These are phyloP conservation scores for Euclidia mi DNA, from an alignment of 2,888 invertebrate species.

Conservation along the genomic window DNA sequence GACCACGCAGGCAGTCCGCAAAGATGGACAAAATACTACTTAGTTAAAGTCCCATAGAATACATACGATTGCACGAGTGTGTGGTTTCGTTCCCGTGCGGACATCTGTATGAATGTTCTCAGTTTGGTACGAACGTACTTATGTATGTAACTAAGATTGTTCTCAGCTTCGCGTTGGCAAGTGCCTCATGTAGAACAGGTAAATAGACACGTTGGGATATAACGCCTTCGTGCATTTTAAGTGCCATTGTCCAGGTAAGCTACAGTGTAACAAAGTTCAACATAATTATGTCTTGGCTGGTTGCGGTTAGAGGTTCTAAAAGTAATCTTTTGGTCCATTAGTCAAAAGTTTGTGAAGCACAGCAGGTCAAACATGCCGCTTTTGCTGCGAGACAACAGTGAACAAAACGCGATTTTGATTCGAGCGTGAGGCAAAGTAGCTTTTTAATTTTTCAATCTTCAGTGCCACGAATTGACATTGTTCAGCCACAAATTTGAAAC, in stretches of 20 bases:
- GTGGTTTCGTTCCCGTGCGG: not conserved
- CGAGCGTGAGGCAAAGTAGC: too few species aligned
- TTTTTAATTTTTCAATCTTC: too few species aligned
- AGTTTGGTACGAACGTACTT: not conserved
- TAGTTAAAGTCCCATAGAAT: slow-evolving; percentile 34
- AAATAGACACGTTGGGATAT: slow-evolving; percentile 45
- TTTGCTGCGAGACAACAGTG: too few species aligned
- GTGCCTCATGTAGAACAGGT: slow-evolving; percentile 21
- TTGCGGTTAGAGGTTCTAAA: too few species aligned
- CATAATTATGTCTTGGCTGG: not conserved
- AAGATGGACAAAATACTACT: slow-evolving; percentile 21
- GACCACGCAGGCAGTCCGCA: too few species aligned
- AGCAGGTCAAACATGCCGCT: too few species aligned
- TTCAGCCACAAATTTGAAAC: too few species aligned
- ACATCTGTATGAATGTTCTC: not conserved
- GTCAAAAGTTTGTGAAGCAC: too few species aligned
- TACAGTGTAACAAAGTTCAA: slow-evolving; percentile 12
- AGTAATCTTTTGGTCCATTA: too few species aligned
- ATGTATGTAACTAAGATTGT: not conserved
- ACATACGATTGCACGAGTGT: slow-evolving; percentile 3
- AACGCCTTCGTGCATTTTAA: slow-evolving; percentile 24
- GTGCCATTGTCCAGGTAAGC: not conserved
- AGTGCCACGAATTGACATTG: too few species aligned
- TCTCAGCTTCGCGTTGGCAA: slow-evolving; percentile 9
- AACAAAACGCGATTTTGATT: too few species aligned